phyloP scores from a whole-genome alignment of 2,888 invertebrate species.

The Tyria jacobaeae region DNA sequence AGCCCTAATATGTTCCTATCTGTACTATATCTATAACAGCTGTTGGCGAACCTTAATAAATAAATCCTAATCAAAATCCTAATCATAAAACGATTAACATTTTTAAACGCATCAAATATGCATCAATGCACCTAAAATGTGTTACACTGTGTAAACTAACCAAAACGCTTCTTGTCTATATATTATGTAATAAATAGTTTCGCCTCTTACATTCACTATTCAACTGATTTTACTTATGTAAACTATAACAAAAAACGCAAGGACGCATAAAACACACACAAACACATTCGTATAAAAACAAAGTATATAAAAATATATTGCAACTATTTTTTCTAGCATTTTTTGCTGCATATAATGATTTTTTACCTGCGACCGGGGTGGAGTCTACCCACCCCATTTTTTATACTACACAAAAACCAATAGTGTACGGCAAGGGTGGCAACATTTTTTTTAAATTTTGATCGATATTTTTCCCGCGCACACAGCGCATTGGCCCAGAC shows the following conservation, averaged over 20 bases:
- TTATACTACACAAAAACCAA: slow-evolving; percentile 74
- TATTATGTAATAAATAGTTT: not conserved
- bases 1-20: too few relatives aligned
- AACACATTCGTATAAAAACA: not conserved
- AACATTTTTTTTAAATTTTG: slow-evolving; percentile 73
- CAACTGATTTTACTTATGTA: too few relatives aligned
- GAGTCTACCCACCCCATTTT: slow-evolving; percentile 77
- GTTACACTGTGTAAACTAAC: not conserved
- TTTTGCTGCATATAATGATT: slow-evolving; percentile 61
- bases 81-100: not conserved
- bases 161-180: not conserved
- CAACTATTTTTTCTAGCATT: slow-evolving; percentile 52
- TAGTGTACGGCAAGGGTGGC: slow-evolving; percentile 74
- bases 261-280: slow-evolving; percentile 5
- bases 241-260: not conserved
- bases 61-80: too few relatives aligned
- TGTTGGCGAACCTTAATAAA: too few relatives aligned
- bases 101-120: not conserved
- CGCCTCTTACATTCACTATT: not conserved
- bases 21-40: too few relatives aligned
- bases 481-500: slow-evolving; percentile 67
- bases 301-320: slow-evolving; percentile 35
- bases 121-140: not conserved
- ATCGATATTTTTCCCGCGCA: slow-evolving; percentile 81
- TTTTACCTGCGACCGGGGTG: slow-evolving; percentile 79